A percentile compares a stretch with the other conserved stretches of the same genome.
These are phyloP conservation scores for Euzophera pinguis DNA, from an alignment of 2,888 invertebrate genomes.

Conservation along the genomic window DNA sequence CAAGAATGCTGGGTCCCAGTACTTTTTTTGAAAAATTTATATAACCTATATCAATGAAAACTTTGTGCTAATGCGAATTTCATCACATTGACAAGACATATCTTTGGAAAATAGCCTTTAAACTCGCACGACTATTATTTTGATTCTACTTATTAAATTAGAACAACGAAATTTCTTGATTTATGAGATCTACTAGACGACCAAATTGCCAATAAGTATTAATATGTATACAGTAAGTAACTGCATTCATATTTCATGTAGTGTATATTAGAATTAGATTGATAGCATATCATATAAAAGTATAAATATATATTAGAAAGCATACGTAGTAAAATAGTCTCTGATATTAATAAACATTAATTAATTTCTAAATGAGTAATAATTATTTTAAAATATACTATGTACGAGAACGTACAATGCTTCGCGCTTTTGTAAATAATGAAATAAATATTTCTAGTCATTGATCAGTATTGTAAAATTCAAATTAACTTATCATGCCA, in stretches of 20 bases:
- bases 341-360: background rate
- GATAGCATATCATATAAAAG: constrained; percentile 52
- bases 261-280: constrained; percentile 37
- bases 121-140: too few species aligned
- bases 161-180: constrained; percentile 29
- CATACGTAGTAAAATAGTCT: constrained; percentile 14
- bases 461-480: constrained; percentile 19
- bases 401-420: constrained; percentile 14
- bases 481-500: constrained; percentile 30
- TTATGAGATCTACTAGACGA: constrained; percentile 46
- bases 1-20: too few species aligned
- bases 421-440: constrained; percentile 27
- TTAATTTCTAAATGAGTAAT: constrained; percentile 10
- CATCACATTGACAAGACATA: too few species aligned
- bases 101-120: too few species aligned
- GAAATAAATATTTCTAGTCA: constrained; percentile 21
- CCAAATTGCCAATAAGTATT: too few species aligned
- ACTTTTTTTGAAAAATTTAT: too few species aligned
- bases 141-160: background rate
- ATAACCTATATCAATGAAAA: too few species aligned
- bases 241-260: constrained; percentile 23
- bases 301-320: constrained; percentile 27
- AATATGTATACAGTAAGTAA: constrained; percentile 44
- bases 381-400: constrained; percentile 20
- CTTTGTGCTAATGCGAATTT: too few species aligned